Conservation (phyloP, 2,113 vertebrate species). For the Clarias batrachus region DNA sequence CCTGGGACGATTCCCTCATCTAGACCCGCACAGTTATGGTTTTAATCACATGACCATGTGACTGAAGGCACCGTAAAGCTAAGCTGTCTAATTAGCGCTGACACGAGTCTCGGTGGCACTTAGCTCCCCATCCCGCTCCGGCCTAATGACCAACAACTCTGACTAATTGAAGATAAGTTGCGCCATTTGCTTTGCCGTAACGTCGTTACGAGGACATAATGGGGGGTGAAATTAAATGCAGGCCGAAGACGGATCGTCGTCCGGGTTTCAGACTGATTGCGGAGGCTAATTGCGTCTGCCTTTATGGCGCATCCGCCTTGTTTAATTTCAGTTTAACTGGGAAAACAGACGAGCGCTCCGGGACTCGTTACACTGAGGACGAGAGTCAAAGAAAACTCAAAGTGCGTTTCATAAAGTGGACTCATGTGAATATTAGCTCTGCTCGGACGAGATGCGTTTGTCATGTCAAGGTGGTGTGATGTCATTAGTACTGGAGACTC, state of each 20-base stretch:
- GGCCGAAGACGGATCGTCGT: slow-evolving; percentile 11
- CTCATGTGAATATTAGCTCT: not conserved
- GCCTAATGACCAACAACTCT: slow-evolving; percentile 40
- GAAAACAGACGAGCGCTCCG: slow-evolving; percentile 7
- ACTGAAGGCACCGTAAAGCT: slow-evolving; percentile 11
- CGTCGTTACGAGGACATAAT: slow-evolving; percentile 35
- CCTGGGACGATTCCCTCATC: not conserved
- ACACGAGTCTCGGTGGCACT: not conserved
- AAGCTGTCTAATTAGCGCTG: slow-evolving; percentile 30
- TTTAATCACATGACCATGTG: not conserved
- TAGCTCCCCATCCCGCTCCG: slow-evolving; percentile 20
- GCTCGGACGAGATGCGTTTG: not conserved
- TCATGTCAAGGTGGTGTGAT: too few species aligned
- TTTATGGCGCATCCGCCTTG: not conserved
- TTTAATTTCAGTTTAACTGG: slow-evolving; percentile 13
- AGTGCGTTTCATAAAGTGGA: not conserved
- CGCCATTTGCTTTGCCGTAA: slow-evolving; percentile 32
- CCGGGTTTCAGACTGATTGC: not conserved
- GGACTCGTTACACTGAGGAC: not conserved
- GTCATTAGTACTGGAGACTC: not conserved
- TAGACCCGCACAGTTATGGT: not conserved
- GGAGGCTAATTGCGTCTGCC: slow-evolving; percentile 26
- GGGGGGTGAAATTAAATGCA: slow-evolving; percentile 34
- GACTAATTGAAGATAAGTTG: slow-evolving; percentile 46
- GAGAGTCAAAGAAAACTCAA: not conserved